Evolutionary conservation across 2,888 invertebrate genomes (phyloP).

Genomic region (Phengaris arion): DNA sequence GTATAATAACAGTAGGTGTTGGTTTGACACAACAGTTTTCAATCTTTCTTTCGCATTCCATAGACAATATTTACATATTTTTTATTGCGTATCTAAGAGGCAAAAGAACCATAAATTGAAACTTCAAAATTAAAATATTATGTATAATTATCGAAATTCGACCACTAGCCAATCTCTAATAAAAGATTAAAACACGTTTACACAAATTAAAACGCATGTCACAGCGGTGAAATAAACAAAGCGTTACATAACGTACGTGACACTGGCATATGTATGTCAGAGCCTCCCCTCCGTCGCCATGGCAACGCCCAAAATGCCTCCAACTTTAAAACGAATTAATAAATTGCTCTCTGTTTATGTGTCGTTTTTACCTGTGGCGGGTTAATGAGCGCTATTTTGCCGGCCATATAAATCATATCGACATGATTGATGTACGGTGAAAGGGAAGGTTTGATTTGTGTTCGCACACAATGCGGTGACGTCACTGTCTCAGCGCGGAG

Average conservation of each 20-base stretch:
- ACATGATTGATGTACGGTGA: conserved; percentile 62
- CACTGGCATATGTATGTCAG: conserved; percentile 44
- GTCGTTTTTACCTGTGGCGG: conserved; percentile 52
- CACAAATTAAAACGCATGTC: neutral
- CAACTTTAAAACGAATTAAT: conserved; percentile 34
- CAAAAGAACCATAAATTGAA: too few species aligned
- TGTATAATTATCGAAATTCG: too few species aligned
- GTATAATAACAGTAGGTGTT: too few species aligned
- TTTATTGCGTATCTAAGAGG: too few species aligned
- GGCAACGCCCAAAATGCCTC: conserved; percentile 50
- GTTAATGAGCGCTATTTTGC: conserved; percentile 64
- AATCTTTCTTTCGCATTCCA: too few species aligned
- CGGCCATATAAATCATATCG: conserved; percentile 63
- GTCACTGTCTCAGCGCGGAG: conserved; percentile 46
- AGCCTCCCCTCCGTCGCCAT: conserved; percentile 56
- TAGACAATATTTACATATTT: too few species aligned
- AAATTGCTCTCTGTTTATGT: conserved; percentile 37
- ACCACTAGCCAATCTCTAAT: too few species aligned
- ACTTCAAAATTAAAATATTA: too few species aligned
- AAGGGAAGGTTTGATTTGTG: conserved; percentile 68
- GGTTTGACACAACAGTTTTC: too few species aligned
- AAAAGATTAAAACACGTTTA: neutral
- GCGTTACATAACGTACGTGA: conserved; percentile 28
- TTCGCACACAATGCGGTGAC: conserved; percentile 60
- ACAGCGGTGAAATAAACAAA: conserved; percentile 27